phyloP scores from a whole-genome alignment of 1,140 invertebrate genomes.

The Hypothenemus hampei region DNA sequence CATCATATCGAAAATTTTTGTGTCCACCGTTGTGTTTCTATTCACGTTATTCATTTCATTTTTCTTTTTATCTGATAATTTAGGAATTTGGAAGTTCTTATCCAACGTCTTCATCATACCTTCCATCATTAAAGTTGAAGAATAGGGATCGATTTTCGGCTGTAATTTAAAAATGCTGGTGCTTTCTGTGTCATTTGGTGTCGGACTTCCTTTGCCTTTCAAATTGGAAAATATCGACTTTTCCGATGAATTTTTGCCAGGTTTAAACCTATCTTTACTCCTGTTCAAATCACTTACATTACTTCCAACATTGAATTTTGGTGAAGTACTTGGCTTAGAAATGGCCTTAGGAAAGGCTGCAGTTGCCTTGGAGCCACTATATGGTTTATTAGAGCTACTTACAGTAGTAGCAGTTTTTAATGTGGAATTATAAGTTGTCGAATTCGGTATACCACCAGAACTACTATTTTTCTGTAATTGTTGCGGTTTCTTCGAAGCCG shows the following conservation, averaged over 20 bases:
- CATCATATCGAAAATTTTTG: slow-evolving; percentile 39
- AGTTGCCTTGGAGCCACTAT: slow-evolving; percentile 8
- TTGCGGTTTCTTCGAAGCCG: slow-evolving; percentile 72
- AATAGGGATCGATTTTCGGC: slow-evolving; percentile 53
- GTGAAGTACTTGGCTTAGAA: slow-evolving; percentile 44
- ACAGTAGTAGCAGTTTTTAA: slow-evolving; percentile 16
- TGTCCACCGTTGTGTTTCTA: slow-evolving; percentile 30
- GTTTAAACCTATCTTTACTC: slow-evolving; percentile 51
- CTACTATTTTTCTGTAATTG: slow-evolving; percentile 29
- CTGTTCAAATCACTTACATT: slow-evolving; percentile 55
- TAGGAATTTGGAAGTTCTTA: slow-evolving; percentile 82
- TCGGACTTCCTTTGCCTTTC: slow-evolving; percentile 57
- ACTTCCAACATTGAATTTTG: slow-evolving; percentile 44
- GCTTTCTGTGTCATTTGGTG: slow-evolving; percentile 52
- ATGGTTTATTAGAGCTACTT: slow-evolving; percentile 15
- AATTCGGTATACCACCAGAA: slow-evolving; percentile 12
- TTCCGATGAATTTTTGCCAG: slow-evolving; percentile 52
- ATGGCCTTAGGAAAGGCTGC: slow-evolving; percentile 37
- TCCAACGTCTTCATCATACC: slow-evolving; percentile 72
- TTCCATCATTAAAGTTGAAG: slow-evolving; percentile 55
- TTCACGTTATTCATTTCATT: slow-evolving; percentile 32
- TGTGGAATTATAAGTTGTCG: slow-evolving; percentile 16
- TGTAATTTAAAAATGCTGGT: slow-evolving; percentile 57
- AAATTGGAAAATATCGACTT: slow-evolving; percentile 61
- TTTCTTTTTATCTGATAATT: slow-evolving; percentile 56